These are phyloP conservation scores for Lamprotornis superbus DNA, from an alignment of 2,113 vertebrate species.

Conservation along the genomic window DNA sequence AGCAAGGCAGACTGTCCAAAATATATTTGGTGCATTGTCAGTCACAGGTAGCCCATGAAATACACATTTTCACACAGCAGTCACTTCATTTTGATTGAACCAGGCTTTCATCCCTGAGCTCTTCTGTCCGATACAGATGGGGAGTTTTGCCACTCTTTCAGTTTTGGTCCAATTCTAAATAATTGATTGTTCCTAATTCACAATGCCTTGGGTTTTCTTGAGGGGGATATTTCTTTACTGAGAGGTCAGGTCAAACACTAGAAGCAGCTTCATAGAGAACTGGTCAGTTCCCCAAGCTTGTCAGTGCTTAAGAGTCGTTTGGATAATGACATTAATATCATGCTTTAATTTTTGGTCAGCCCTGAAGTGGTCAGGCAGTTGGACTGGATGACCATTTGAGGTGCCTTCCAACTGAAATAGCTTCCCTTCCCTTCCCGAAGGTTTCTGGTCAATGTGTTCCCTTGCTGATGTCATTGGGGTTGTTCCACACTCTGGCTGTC, in stretches of 20 bases:
- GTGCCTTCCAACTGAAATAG: background rate
- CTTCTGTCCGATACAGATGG: background rate
- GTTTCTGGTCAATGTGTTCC: fast-evolving
- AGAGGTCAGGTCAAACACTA: background rate
- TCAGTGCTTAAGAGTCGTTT: background rate
- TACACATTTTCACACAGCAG: background rate
- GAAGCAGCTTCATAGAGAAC: background rate
- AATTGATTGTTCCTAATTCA: fast-evolving
- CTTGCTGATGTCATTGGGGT: fast-evolving
- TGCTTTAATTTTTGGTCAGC: background rate
- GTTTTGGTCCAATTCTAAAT: background rate
- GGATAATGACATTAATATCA: background rate
- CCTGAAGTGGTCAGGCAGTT: background rate
- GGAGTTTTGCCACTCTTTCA: background rate
- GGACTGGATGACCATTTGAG: background rate
- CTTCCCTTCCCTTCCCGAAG: too few relatives aligned
- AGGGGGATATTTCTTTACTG: background rate
- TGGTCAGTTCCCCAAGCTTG: background rate
- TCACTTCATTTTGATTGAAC: background rate
- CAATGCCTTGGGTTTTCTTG: fast-evolving
- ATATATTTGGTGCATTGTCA: background rate
- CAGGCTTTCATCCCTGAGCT: background rate
- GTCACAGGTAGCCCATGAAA: background rate
- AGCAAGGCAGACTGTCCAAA: background rate
- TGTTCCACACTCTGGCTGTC: background rate